A percentile compares a stretch with the other conserved stretches of the same genome.
Evolutionary conservation across 2,888 invertebrate genomes (phyloP).

Genomic region (Conomelus anceps): DNA sequence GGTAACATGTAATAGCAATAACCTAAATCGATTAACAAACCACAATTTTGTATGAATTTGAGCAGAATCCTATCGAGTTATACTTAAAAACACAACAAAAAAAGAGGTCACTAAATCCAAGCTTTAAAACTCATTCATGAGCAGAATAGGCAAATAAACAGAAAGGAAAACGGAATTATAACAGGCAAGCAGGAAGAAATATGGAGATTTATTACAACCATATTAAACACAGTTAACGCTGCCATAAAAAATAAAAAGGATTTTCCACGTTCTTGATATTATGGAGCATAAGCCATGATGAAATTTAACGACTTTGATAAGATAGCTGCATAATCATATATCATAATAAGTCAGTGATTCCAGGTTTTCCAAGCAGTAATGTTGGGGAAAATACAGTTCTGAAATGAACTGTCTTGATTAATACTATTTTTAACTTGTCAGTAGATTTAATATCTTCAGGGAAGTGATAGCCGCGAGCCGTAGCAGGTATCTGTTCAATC

Average conservation of each 20-base stretch:
- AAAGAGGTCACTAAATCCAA: neutral
- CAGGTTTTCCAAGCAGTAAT: neutral
- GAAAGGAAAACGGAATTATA: neutral
- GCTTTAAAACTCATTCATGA: neutral
- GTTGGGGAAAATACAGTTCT: neutral
- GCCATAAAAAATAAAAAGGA: neutral
- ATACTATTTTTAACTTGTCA: no score
- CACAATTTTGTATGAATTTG: no score
- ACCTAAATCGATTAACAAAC: no score
- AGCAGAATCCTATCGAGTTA: no score
- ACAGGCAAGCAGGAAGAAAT: neutral
- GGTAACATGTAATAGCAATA: no score
- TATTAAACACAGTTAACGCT: neutral
- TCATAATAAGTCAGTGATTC: neutral
- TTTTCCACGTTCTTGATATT: neutral
- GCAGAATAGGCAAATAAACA: neutral
- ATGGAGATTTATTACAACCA: neutral
- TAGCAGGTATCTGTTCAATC: no score
- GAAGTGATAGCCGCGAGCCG: no score
- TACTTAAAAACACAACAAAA: neutral
- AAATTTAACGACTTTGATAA: neutral
- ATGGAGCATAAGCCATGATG: neutral
- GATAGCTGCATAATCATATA: neutral
- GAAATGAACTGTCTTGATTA: no score
- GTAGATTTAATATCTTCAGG: no score